Percentiles rank a stretch among this genome's conserved stretches.
phyloP scores from a whole-genome alignment of 2,797 vertebrate genomes.

The Semaprochilodus insignis region DNA sequence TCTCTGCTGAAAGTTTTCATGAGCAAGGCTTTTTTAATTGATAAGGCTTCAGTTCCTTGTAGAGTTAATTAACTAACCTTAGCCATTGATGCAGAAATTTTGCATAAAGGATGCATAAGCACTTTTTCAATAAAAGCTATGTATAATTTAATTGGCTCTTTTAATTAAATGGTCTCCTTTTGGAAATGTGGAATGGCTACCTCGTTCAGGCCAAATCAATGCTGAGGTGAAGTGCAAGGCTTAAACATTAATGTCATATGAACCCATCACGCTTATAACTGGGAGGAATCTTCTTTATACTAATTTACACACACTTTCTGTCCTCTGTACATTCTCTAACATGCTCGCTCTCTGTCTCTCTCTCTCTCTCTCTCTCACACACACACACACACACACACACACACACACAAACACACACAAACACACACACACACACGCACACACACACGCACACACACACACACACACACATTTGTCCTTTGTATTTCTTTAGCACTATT shows the following conservation, averaged over 20 bases:
- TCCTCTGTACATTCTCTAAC: no score
- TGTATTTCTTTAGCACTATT: no score
- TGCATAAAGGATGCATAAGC: slow-evolving; percentile 15
- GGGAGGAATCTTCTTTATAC: background rate
- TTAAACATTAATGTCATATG: background rate
- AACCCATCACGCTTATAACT: background rate
- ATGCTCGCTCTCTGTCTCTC: no score
- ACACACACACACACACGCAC: no score
- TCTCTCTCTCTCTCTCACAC: no score
- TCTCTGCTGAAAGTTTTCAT: slow-evolving; percentile 9
- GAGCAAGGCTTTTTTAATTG: slow-evolving; percentile 20
- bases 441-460: no score
- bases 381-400: no score
- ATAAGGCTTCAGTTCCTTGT: slow-evolving; percentile 12
- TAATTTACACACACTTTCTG: no score
- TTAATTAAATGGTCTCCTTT: slow-evolving; percentile 7
- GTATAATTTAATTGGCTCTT: slow-evolving; percentile 30
- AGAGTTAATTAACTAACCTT: slow-evolving; percentile 22
- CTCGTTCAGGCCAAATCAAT: background rate
- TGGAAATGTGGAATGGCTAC: background rate
- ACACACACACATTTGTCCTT: no score
- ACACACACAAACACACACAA: no score
- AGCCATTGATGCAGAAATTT: slow-evolving; percentile 1
- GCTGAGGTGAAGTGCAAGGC: background rate
- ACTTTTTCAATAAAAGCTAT: slow-evolving; percentile 14